Percentiles rank a stretch among this genome's conserved stretches.
Conservation (phyloP, 2,797 vertebrate species). For the Acridotheres tristis region DNA sequence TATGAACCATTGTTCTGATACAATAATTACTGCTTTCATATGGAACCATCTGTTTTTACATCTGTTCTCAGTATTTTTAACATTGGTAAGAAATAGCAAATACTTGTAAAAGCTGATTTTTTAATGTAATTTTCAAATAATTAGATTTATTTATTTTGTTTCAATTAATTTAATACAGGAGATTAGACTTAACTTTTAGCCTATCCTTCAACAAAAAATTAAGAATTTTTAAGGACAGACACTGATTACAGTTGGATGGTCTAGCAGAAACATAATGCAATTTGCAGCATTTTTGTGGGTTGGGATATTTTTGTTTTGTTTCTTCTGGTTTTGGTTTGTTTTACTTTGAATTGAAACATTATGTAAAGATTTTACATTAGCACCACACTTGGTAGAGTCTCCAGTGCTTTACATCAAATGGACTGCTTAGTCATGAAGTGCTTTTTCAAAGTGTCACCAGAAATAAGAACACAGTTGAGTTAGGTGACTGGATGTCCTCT, state of each 20-base stretch:
- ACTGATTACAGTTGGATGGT: background rate
- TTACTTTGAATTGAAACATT: background rate
- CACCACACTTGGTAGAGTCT: background rate
- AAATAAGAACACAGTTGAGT: background rate
- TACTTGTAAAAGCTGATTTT: background rate
- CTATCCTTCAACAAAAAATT: background rate
- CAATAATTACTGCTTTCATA: constrained; percentile 9
- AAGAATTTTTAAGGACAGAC: background rate
- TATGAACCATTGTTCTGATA: constrained; percentile 14
- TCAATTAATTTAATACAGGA: background rate
- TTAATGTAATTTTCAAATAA: background rate
- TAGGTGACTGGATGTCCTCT: background rate
- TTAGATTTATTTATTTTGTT: background rate
- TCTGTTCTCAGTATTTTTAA: constrained; percentile 7
- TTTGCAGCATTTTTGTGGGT: background rate
- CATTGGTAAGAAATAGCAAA: background rate
- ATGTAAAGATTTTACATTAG: background rate
- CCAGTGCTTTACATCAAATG: background rate
- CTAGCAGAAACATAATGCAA: background rate
- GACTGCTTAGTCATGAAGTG: background rate
- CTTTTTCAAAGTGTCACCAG: background rate
- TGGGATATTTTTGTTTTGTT: background rate
- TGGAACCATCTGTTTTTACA: constrained; percentile 11
- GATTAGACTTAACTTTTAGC: background rate
- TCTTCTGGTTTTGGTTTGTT: background rate